Base-by-base conservation (phyloP, 2,797 vertebrate species). In the Acanthurus lineatus region DNA sequence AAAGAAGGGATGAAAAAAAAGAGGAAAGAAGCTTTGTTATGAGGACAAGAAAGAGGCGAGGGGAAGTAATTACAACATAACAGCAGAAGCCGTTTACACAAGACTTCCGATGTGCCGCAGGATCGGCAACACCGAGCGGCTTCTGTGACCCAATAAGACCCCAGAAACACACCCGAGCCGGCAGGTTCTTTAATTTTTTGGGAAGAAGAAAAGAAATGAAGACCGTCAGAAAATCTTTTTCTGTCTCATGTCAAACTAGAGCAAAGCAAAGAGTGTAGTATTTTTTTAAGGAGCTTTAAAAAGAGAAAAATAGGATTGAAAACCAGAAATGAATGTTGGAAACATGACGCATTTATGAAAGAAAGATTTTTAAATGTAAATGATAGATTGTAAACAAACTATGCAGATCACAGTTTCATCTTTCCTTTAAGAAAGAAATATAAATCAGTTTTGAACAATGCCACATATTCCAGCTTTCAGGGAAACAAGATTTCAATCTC, bases 51-150 rank as follows among this genome's bases (percentile, higher is more conserved):
- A 49, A 40, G 52, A 84, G 62, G 69, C 47, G 9, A 77, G 69
- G 81, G 86, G 82, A 92, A 88, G 86, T 90, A 91, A 92, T 91
- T 89, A 89, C 73, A 63, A 38, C 76, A 73, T 83, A 77, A 86
- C 68, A 86, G 80, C 59, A 89, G 61, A 70, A 89, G 51, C 44
- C 1, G 9, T 88, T 86, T 77, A 75, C 71, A 73, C 76, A 64
- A 82, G 64, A 73, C 88, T 58, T 88, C 76, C 84, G 63, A 40
- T 0, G 38, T 3, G 77, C 89, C 59, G 20, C 70, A 40, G 86
- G 88, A 84, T 79, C 4, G 0, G 16, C 45, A 78, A 59, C 72
- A 47, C 3, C 57, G 10, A 59, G 47, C 2, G 3, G 71, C 53
- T 74, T 48, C 11, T 51, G 64, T 70, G 81, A 85, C 76, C 83